Base-by-base conservation (phyloP, 2,888 invertebrate genomes). In the Drosophila fungiperda region DNA sequence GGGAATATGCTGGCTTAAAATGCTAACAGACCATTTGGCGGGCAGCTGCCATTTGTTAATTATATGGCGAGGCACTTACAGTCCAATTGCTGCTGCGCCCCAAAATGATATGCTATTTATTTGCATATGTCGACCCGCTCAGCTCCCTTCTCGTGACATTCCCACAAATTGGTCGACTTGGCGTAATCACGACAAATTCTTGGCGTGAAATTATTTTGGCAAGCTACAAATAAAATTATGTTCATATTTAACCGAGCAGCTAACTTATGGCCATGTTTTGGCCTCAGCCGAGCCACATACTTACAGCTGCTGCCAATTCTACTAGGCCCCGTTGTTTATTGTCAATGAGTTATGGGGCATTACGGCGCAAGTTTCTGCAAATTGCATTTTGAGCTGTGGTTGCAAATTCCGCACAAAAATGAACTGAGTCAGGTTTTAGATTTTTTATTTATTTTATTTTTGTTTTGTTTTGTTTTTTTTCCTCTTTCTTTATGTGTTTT, bases 21-120 rank as follows among this genome's bases (percentile, higher is more conserved):
- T 65, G 67, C 54, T 63, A 68, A 76, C 78, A 76, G 70, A 72
- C 63, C 54, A 54, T 62, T 73, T 65, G 58, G 57, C 49, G 72
- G 85, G 74, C 85, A 87, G 85, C 87, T 89, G 89, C 89, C 89
- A 89, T 84, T 85, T 78, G 88, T 84, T 89, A 86, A 86, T 87
- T 86, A 84, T 82, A 89, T 82, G 86, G 68, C 71, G 68, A 67
- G 64, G 83, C 75, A 74, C 54, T 72, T 76, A 73, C 78, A 76
- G 38, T 72, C 65, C 57, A 53, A 61, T 66, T 69, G 75, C 35
- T 38, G 68, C 66, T 69, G 74, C 77, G 68, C 80, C 80, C 72
- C 80, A 70, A 54, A 58, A 68, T 55, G 54, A 23, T 32, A 61
- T 15, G 49, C 26, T 70, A 42, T 66, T 60, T 61, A 75, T 83